phyloP scores from a whole-genome alignment of 2,888 invertebrate genomes.

The Monoplex corrugatus region DNA sequence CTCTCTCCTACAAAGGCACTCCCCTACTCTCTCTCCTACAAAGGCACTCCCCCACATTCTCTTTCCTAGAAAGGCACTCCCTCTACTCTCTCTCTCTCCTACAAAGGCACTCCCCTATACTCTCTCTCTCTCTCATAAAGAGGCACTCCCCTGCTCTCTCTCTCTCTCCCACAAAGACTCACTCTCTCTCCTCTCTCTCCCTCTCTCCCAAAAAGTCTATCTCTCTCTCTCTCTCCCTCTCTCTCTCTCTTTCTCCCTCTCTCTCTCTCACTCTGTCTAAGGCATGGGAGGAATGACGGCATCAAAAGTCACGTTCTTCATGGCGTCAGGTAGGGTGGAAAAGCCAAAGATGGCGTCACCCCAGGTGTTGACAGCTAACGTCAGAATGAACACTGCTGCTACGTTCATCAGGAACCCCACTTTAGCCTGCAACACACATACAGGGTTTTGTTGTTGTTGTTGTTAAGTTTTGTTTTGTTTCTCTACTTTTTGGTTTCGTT shows the following conservation, averaged over 20 bases:
- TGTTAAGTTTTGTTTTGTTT: too few species aligned
- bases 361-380: constrained; percentile 66
- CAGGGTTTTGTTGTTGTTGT: too few species aligned
- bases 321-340: constrained; percentile 23
- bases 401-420: constrained; percentile 64
- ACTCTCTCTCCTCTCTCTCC: neutral
- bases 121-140: too few species aligned
- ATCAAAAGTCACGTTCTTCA: neutral
- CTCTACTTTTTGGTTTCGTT: too few species aligned
- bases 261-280: neutral
- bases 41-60: too few species aligned
- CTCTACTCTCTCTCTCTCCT: too few species aligned
- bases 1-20: too few species aligned
- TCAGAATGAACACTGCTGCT: constrained; percentile 58
- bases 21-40: too few species aligned
- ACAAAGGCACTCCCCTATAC: too few species aligned
- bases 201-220: neutral
- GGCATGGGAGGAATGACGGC: neutral
- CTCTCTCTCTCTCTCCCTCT: constrained; percentile 17
- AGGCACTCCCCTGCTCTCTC: neutral
- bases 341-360: constrained; percentile 61
- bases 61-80: too few species aligned
- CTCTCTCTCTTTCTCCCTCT: neutral
- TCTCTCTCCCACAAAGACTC: neutral
- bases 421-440: constrained; percentile 54